Evolutionary conservation across 2,797 vertebrate species (phyloP).

Genomic region (Poecilia wingei): DNA sequence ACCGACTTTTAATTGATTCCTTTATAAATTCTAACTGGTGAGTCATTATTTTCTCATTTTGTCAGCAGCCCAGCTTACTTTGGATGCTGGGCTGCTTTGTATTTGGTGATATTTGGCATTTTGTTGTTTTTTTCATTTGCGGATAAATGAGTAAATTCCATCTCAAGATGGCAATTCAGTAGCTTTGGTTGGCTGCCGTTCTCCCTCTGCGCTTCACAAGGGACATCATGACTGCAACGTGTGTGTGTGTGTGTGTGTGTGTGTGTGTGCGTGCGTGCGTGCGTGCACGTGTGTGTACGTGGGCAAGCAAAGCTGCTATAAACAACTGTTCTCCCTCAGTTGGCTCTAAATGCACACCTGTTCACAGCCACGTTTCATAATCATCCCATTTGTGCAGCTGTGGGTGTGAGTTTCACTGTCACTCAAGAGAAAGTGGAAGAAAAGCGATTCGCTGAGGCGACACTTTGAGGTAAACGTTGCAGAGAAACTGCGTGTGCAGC

Average conservation of each 20-base stretch:
- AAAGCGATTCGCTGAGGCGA: not conserved
- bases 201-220: not conserved
- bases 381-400: slow-evolving; percentile 8
- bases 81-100: not conserved
- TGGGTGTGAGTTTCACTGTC: slow-evolving; percentile 15
- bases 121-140: not conserved
- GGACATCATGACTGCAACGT: not conserved
- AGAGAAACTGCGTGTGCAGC: not conserved
- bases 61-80: not conserved
- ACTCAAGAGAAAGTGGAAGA: not conserved
- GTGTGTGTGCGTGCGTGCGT: slow-evolving; percentile 2
- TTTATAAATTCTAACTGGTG: not conserved
- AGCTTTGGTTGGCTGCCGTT: not conserved
- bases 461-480: not conserved
- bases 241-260: slow-evolving; percentile 6
- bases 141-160: not conserved
- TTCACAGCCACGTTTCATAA: slow-evolving; percentile 19
- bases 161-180: not conserved
- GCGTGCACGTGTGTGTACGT: slow-evolving; percentile 1
- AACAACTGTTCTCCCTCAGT: slow-evolving; percentile 43
- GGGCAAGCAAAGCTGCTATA: slow-evolving; percentile 27
- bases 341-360: slow-evolving; percentile 35
- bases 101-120: not conserved
- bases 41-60: not conserved
- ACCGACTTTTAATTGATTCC: not conserved